Evolutionary conservation across 1,140 invertebrate species (phyloP).

Genomic region (Orussus abietinus): DNA sequence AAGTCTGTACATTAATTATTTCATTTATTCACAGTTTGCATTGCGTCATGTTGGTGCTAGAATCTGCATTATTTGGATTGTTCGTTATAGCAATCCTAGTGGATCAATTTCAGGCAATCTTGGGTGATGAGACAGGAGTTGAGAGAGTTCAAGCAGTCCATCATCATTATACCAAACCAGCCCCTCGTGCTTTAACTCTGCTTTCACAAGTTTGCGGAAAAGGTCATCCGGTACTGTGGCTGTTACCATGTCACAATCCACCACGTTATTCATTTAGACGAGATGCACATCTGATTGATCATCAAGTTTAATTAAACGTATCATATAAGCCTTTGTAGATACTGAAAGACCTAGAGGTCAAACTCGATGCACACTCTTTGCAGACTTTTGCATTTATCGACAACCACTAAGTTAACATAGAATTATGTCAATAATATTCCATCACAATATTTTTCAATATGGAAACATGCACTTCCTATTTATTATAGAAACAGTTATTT

Average conservation of each 20-base stretch:
- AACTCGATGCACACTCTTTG: no score
- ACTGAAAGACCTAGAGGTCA: no score
- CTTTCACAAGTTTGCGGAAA: conserved; percentile 78
- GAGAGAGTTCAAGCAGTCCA: conserved; percentile 73
- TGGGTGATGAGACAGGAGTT: conserved; percentile 77
- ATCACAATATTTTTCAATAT: no score
- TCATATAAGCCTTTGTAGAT: no score
- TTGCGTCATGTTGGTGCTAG: conserved; percentile 78
- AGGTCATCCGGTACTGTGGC: conserved; percentile 65
- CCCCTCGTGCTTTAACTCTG: conserved; percentile 61
- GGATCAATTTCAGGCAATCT: conserved; percentile 84
- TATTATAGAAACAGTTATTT: no score
- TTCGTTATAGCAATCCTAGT: conserved; percentile 87
- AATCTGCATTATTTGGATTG: conserved; percentile 81
- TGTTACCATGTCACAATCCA: conserved; percentile 60
- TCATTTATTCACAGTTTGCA: conserved; percentile 67
- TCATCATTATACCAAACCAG: conserved; percentile 56
- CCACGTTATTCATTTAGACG: conserved; percentile 54
- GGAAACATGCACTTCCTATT: no score
- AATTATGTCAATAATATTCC: no score
- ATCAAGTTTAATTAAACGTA: conserved; percentile 58
- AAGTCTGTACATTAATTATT: conserved; percentile 8
- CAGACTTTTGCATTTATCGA: no score
- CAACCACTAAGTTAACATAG: no score
- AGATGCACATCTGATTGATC: conserved; percentile 58